Evolutionary conservation across 2,113 vertebrate species (phyloP).

Genomic region (Pontoporia blainvillei): DNA sequence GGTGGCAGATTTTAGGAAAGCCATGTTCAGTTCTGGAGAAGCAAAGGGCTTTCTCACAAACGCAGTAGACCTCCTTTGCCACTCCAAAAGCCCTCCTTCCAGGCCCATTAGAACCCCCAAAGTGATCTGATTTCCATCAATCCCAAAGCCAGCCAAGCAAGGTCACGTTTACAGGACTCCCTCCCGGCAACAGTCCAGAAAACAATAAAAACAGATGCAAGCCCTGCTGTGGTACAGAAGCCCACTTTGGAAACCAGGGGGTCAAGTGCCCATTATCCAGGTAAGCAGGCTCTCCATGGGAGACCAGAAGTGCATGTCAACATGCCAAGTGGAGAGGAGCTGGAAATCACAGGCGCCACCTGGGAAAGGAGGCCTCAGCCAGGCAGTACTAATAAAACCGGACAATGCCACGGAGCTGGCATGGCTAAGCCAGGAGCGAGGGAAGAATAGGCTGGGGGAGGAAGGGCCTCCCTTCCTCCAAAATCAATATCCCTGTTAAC

Average conservation of each 20-base stretch:
- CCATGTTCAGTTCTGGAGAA: background rate
- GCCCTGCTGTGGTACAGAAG: constrained; percentile 45
- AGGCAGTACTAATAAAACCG: constrained; percentile 74
- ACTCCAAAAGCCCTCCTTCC: constrained; percentile 29
- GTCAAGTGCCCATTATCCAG: constrained; percentile 73
- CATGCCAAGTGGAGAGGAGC: constrained; percentile 27
- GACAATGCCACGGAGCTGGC: constrained; percentile 47
- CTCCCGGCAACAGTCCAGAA: constrained; percentile 22
- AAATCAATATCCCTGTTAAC: constrained; percentile 74
- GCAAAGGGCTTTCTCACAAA: background rate
- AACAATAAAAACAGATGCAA: constrained; percentile 55
- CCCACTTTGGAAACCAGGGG: constrained; percentile 54
- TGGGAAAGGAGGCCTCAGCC: constrained; percentile 59
- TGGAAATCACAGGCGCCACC: constrained; percentile 39
- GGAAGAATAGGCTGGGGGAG: constrained; percentile 33
- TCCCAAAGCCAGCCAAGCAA: constrained; percentile 57
- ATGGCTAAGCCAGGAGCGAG: constrained; percentile 28
- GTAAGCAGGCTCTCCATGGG: constrained; percentile 37
- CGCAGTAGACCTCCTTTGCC: background rate
- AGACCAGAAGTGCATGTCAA: constrained; percentile 48
- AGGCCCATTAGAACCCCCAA: constrained; percentile 56
- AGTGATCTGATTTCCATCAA: constrained; percentile 59
- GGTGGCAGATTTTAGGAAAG: background rate
- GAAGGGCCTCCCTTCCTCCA: constrained; percentile 72
- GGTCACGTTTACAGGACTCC: constrained; percentile 48